Evolutionary conservation across 2,888 invertebrate species (phyloP), one percentile per base, ranked within the genome.

Genomic region (Dasypolia templi): DNA sequence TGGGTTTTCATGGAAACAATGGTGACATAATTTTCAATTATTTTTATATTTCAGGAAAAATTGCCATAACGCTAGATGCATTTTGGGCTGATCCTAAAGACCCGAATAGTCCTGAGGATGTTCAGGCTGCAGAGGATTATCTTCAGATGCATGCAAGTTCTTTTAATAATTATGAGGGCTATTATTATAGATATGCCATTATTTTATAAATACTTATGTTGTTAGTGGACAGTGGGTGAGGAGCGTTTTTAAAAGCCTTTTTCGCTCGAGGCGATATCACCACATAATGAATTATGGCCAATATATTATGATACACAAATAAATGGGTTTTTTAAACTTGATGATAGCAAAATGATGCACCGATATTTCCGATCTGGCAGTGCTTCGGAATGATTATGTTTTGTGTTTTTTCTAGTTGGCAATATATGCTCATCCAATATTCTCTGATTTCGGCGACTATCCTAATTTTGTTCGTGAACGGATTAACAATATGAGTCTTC

Each of bases 31-130:
- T 65, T 29, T 26, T 49, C 1, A 39, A 51, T 49, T n/a, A 44
- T 1, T 11, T 44, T 59, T 67, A 7, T 53, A 35, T 87, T 82
- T 19, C 87, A 97, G 97, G 97, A 35, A 95, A 93, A 92, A 92
- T 97, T 72, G 97, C 97, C 35, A 96, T 97, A 53, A 96, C 97
- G 0, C 88, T 97, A 35, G 96, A 97, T 82, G 93, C 96, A 0
- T 94, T 95, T 84, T 97, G 96, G 96, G 96, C 95, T 26, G 96
- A 97, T 84, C 97, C 97, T 5, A 94, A 95, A 87, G 93, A 96
- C 55, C 88, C 91, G 39, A 91, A 91, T 0, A 91, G 92, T n/a
- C 65, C 86, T 55, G 95, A 94, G 67, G 97, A 97, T 77, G 81
- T 90, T 1, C 93, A 94, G 62, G 97, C 97, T 0, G 96, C 97